These are phyloP conservation scores for Panopea generosa DNA, from an alignment of 2,888 invertebrate species.

Conservation along the genomic window DNA sequence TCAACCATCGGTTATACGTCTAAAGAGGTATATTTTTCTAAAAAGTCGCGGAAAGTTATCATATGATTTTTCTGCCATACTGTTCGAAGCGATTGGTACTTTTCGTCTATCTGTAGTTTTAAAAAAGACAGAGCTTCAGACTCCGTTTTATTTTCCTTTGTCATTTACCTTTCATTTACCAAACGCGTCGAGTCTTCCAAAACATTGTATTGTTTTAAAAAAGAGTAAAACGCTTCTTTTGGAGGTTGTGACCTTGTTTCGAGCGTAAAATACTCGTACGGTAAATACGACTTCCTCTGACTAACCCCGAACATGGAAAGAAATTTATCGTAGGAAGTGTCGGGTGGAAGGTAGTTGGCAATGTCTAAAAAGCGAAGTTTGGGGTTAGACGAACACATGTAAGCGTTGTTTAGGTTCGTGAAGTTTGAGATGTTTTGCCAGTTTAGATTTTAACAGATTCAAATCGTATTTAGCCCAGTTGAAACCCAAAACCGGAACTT, in stretches of 20 bases:
- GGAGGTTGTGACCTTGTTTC: slow-evolving; percentile 1
- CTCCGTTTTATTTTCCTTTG: neutral
- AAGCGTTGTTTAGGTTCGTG: slow-evolving; percentile 13
- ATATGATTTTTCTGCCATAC: no score
- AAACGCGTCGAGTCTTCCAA: neutral
- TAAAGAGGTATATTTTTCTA: no score
- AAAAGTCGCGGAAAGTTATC: no score
- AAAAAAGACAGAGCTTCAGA: neutral
- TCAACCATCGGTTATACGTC: no score
- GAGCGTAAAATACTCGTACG: slow-evolving; percentile 14
- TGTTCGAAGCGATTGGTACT: no score
- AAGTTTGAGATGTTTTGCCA: slow-evolving; percentile 14
- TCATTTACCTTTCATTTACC: neutral
- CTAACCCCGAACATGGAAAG: slow-evolving; percentile 1
- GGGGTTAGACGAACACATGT: slow-evolving; percentile 17
- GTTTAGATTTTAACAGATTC: slow-evolving; percentile 28
- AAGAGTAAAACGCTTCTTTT: slow-evolving; percentile 10
- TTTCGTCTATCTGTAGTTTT: no score
- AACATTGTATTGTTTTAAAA: neutral
- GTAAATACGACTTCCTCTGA: slow-evolving; percentile 10
- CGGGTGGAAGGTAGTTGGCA: slow-evolving; percentile 2
- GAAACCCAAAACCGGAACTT: slow-evolving; percentile 24
- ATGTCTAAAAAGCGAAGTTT: slow-evolving; percentile 7
- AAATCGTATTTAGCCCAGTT: slow-evolving; percentile 16
- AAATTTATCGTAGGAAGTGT: slow-evolving; percentile 14